Conservation (phyloP, 2,888 invertebrate genomes). For the Eledone cirrhosa region DNA sequence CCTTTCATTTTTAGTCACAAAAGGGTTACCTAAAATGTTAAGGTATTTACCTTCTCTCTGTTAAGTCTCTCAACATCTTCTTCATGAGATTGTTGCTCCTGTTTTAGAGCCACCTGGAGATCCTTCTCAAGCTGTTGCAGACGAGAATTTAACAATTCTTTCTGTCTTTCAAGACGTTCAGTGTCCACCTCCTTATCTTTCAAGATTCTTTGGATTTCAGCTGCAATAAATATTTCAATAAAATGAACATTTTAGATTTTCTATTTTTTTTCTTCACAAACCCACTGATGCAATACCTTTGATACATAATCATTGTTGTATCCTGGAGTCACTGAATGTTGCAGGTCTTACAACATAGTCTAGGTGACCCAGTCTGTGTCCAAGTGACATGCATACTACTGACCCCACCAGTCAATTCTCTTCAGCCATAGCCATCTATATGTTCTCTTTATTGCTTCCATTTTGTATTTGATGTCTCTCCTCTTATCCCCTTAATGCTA, state of each 20-base stretch:
- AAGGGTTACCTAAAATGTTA: neutral
- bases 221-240: slow-evolving; percentile 45
- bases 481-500: too few species aligned
- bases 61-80: slow-evolving; percentile 66
- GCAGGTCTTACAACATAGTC: too few species aligned
- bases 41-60: slow-evolving; percentile 62
- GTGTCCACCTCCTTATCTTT: slow-evolving; percentile 64
- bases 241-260: neutral
- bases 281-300: too few species aligned
- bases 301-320: too few species aligned
- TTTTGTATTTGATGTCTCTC: too few species aligned
- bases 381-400: too few species aligned
- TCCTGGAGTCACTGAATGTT: too few species aligned
- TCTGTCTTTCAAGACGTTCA: slow-evolving; percentile 63
- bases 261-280: too few species aligned
- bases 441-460: too few species aligned
- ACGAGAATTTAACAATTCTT: slow-evolving; percentile 79
- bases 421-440: too few species aligned
- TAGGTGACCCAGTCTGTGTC: too few species aligned
- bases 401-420: too few species aligned
- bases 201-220: slow-evolving; percentile 63
- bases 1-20: neutral
- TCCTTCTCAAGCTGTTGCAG: slow-evolving; percentile 76
- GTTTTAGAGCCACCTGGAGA: slow-evolving; percentile 64
- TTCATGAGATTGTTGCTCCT: slow-evolving; percentile 67